phyloP scores from a whole-genome alignment of 2,888 invertebrate species.

The Andrena minutula region DNA sequence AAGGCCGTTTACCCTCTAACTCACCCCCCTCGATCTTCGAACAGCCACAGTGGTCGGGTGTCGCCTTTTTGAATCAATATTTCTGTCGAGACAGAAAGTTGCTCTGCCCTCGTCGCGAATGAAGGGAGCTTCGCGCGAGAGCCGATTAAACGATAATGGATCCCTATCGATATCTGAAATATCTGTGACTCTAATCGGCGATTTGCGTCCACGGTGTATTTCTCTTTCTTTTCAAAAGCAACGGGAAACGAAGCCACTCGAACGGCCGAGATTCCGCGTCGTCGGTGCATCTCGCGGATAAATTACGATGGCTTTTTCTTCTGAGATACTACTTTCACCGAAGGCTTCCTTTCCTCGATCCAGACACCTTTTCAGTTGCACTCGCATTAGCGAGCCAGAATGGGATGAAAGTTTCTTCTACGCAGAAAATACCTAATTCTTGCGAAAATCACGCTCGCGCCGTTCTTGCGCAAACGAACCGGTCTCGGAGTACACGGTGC shows the following conservation, averaged over 20 bases:
- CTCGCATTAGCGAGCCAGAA: background rate
- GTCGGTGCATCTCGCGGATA: constrained; percentile 27
- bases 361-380: background rate
- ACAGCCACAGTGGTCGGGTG: background rate
- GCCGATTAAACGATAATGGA: background rate
- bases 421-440: background rate
- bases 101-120: background rate
- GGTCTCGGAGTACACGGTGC: background rate
- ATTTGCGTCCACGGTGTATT: background rate
- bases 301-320: constrained; percentile 53
- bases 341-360: constrained; percentile 1
- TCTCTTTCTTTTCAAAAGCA: constrained; percentile 24
- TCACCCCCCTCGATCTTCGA: background rate
- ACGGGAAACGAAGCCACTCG: constrained; percentile 20
- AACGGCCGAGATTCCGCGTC: constrained; percentile 29
- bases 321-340: constrained; percentile 50
- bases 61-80: background rate
- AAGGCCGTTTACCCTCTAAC: constrained; percentile 22
- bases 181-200: background rate
- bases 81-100: background rate
- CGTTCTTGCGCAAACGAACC: background rate
- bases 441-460: background rate
- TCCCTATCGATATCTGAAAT: background rate
- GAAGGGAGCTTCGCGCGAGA: background rate
- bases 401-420: background rate